Percentiles rank a stretch among this genome's conserved stretches.
phyloP scores from a whole-genome alignment of 2,888 invertebrate species.

The Bimastos eiseni region DNA sequence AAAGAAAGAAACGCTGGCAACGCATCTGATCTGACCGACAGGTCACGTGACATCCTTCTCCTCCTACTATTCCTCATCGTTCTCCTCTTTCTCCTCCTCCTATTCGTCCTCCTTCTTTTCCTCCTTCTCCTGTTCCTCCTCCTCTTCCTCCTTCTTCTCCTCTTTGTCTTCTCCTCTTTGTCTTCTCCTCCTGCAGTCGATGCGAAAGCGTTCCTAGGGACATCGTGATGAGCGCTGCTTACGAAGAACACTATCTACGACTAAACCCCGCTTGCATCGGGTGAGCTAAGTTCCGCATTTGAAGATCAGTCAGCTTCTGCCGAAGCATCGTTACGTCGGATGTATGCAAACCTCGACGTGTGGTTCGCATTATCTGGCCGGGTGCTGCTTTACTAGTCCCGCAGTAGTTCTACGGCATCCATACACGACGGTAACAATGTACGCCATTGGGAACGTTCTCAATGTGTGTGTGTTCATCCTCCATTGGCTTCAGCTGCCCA shows the following conservation, averaged over 20 bases:
- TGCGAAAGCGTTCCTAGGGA: not conserved
- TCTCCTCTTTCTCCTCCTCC: not conserved
- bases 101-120: not conserved
- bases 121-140: not conserved
- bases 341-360: not conserved
- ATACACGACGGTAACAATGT: not conserved
- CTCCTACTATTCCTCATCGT: not conserved
- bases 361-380: not conserved
- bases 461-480: not conserved
- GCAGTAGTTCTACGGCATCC: not conserved
- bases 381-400: not conserved
- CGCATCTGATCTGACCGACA: not conserved
- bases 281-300: not conserved
- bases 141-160: not conserved
- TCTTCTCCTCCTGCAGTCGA: not conserved
- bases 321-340: not conserved
- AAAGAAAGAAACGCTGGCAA: not conserved
- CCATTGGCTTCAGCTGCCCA: not conserved
- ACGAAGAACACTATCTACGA: not conserved
- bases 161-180: not conserved
- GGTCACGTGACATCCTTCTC: not conserved
- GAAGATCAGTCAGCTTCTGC: not conserved
- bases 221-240: not conserved
- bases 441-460: conserved; percentile 6
- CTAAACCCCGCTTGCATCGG: not conserved